These are phyloP conservation scores for Selenia dentaria DNA, from an alignment of 2,888 invertebrate species.

Conservation along the genomic window DNA sequence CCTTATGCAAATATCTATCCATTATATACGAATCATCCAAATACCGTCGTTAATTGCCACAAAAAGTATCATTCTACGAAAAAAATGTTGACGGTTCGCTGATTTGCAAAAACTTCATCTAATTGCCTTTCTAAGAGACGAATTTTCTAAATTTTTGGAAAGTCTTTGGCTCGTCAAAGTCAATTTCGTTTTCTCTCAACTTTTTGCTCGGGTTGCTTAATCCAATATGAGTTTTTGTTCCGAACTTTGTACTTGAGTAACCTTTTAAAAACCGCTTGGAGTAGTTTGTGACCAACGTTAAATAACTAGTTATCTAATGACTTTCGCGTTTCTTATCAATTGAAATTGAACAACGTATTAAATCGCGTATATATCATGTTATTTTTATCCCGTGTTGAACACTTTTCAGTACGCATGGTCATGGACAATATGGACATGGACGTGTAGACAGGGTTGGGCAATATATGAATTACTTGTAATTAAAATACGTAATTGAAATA, in stretches of 20 bases:
- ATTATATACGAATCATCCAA: conserved; percentile 15
- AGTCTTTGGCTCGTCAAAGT: conserved; percentile 18
- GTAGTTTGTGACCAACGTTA: too few species aligned
- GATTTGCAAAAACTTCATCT: conserved; percentile 25
- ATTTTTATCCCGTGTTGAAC: too few species aligned
- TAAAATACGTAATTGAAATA: conserved; percentile 1
- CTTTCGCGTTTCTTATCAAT: too few species aligned
- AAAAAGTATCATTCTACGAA: conserved; percentile 13
- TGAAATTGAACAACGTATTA: too few species aligned
- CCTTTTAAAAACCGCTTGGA: too few species aligned
- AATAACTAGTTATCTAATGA: too few species aligned
- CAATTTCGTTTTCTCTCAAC: conserved; percentile 10
- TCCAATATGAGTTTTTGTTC: too few species aligned
- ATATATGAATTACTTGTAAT: neutral
- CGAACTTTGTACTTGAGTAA: too few species aligned
- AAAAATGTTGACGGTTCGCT: conserved; percentile 16
- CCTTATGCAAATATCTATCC: conserved; percentile 14
- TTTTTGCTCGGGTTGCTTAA: conserved; percentile 8
- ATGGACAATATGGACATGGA: too few species aligned
- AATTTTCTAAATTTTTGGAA: conserved; percentile 26
- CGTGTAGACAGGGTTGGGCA: neutral
- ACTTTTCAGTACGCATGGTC: too few species aligned
- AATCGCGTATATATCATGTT: too few species aligned
- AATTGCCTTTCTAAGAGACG: conserved; percentile 25
- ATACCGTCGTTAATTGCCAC: conserved; percentile 19